Evolutionary conservation across 2,113 vertebrate species (phyloP), one percentile per base, ranked within the genome.

Genomic region (Labeo catla): DNA sequence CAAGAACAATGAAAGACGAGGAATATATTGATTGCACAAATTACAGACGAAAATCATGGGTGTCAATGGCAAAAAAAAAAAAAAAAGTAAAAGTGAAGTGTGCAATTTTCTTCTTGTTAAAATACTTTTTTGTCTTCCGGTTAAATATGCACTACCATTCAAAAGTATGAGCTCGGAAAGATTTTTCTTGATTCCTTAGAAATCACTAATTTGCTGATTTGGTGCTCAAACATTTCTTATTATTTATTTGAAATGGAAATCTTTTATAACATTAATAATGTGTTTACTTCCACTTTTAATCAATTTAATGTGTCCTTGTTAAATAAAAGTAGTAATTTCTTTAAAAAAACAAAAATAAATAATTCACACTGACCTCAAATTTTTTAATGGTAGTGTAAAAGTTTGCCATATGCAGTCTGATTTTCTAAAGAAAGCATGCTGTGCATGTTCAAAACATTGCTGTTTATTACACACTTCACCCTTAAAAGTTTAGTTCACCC

Each of bases 401-500:
- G 8, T 39, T 39, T 6, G 8, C 4, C 15, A 21, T 72, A 21
- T 54, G 16, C 2, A 21, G 6, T 2, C 6, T 19, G 16, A 47
- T 47, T 57, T 21, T 57, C 19, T 57, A 8, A 19, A 57, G 13
- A 54, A 54, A 54, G 66, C 7, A 39, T 34, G 16, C 15, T 36
- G 28, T 34, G 34, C 15, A 39, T 3, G 1, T 39, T 39, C 34
- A 39, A 68, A 70, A 39, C 34, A 70, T 68, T 39, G 28, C 34
- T 16, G 15, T 70, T 74, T 74, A 65, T 47, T 47, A 66, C 79
- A 81, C 79, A 81, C 79, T 81, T 66, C 79, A 81, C 59, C 57
- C 8, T 81, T 28, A 81, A 34, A 66, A 28, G 61, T 13, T 66
- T 65, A 65, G 43, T 63, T 66, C 61, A 81, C 59, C 57, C 76